phyloP scores from a whole-genome alignment of 2,113 vertebrate species.

The Kobus ellipsiprymnus region DNA sequence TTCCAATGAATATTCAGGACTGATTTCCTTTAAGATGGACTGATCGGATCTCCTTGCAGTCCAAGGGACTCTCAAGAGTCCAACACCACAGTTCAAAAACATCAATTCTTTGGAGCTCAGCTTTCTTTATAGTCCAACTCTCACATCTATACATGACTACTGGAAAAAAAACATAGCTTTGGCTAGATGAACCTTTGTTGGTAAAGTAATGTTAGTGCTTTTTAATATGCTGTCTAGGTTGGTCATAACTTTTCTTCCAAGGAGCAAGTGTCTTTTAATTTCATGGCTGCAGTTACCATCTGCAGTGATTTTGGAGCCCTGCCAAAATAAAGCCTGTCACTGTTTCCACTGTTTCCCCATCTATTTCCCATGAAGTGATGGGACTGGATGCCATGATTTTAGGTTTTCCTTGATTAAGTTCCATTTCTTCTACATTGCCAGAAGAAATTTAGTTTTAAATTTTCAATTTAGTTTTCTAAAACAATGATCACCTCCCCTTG shows the following conservation, averaged over 20 bases:
- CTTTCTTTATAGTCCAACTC: not conserved
- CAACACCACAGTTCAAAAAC: not conserved
- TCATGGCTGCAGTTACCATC: not conserved
- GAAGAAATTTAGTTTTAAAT: conserved; percentile 55
- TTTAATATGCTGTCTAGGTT: not conserved
- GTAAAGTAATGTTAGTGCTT: not conserved
- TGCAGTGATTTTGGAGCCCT: not conserved
- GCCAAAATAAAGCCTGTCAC: not conserved
- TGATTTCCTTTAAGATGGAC: accelerated
- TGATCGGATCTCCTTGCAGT: not conserved
- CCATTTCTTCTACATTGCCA: not conserved
- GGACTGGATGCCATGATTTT: not conserved
- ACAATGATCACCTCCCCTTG: conserved; percentile 66
- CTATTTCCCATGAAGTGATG: not conserved
- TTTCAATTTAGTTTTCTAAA: conserved; percentile 60
- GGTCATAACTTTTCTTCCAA: not conserved
- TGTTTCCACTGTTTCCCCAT: not conserved
- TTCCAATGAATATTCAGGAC: not conserved
- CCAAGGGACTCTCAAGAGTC: not conserved
- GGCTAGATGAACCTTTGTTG: not conserved
- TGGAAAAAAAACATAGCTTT: not conserved
- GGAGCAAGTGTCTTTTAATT: not conserved
- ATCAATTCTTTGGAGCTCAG: not conserved
- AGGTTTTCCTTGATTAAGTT: not conserved
- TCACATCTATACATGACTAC: not conserved